phyloP scores from a whole-genome alignment of 37 sponge, comb jelly and placozoan species.

The Oopsacas minuta region DNA sequence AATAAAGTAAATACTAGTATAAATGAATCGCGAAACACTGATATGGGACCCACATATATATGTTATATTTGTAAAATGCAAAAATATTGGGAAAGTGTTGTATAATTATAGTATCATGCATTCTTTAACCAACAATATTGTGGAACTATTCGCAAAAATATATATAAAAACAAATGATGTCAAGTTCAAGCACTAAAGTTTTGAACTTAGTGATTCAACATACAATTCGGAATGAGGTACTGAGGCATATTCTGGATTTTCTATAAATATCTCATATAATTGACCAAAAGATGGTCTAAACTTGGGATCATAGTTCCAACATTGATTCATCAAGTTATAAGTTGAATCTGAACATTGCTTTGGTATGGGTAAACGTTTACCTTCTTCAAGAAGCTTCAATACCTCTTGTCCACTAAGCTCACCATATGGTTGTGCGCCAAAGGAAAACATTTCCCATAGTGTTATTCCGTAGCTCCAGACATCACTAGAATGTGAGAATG shows the following conservation, averaged over 20 bases:
- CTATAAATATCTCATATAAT: background rate
- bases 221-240: slow-evolving; percentile 7
- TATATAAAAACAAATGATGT: too few relatives aligned
- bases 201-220: background rate
- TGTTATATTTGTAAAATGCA: too few relatives aligned
- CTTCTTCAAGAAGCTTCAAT: slow-evolving; percentile 59
- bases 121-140: too few relatives aligned
- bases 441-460: slow-evolving; percentile 97
- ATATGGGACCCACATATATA: too few relatives aligned
- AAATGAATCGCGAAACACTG: too few relatives aligned
- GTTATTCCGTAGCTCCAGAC: slow-evolving; percentile 98
- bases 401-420: slow-evolving; percentile 83
- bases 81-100: too few relatives aligned
- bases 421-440: slow-evolving; percentile 85
- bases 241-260: background rate
- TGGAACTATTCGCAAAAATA: too few relatives aligned
- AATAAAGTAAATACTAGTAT: too few relatives aligned
- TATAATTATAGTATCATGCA: too few relatives aligned
- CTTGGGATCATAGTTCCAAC: slow-evolving; percentile 72
- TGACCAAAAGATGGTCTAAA: slow-evolving; percentile 56
- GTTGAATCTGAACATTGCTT: slow-evolving; percentile 46
- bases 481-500: slow-evolving; percentile 82
- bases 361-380: slow-evolving; percentile 50
- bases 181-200: too few relatives aligned
- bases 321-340: slow-evolving; percentile 62